These are phyloP conservation scores for Carassius auratus DNA, from an alignment of 2,113 vertebrate genomes.

Conservation along the genomic window DNA sequence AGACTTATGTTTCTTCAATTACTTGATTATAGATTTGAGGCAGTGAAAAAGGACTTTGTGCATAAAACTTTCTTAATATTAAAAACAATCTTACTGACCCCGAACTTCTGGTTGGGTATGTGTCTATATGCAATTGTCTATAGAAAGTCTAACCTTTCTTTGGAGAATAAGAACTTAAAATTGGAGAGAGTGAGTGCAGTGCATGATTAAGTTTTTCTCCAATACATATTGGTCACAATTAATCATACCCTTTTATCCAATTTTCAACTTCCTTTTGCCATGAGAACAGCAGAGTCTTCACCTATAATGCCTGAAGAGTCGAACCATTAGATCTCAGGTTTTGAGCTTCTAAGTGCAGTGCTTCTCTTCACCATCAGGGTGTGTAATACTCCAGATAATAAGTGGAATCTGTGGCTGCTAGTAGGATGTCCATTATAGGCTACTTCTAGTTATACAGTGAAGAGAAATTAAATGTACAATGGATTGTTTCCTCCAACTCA, in stretches of 20 bases:
- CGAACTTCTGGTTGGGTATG: background rate
- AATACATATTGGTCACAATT: too few relatives aligned
- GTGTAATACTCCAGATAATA: background rate
- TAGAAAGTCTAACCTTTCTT: too few relatives aligned
- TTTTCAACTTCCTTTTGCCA: too few relatives aligned
- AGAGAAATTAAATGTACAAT: conserved; percentile 29
- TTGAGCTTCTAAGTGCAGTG: background rate
- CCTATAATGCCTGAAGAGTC: background rate
- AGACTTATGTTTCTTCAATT: background rate
- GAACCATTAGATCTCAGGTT: background rate
- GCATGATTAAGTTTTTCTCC: too few relatives aligned
- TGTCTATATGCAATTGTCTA: too few relatives aligned
- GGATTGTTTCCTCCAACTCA: background rate
- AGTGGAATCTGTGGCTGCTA: background rate
- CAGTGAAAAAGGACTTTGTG: background rate
- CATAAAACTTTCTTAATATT: background rate
- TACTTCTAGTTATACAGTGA: conserved; percentile 11
- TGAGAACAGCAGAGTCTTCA: too few relatives aligned
- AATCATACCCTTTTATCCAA: too few relatives aligned
- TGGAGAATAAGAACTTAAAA: too few relatives aligned
- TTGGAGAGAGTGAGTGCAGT: too few relatives aligned
- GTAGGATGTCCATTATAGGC: background rate
- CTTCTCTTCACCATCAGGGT: background rate
- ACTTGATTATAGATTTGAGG: background rate
- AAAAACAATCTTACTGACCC: too few relatives aligned